A percentile compares a stretch with the other conserved stretches of the same genome.
Conservation (phyloP, 2,113 vertebrate species). For the Hassar affinis region DNA sequence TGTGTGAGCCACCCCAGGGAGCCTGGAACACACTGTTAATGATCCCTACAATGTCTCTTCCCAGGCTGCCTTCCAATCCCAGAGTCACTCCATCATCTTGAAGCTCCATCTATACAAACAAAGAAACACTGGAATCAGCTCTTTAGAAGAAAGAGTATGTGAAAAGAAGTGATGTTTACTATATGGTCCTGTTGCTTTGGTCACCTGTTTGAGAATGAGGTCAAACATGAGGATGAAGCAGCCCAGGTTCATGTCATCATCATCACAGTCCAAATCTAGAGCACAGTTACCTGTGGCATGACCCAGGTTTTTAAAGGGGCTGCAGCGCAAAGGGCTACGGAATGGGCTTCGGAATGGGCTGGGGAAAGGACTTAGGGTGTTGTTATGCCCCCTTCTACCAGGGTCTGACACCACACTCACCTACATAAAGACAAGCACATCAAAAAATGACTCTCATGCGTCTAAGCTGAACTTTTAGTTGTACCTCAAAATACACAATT, state of each 20-base stretch:
- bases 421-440: constrained; percentile 61
- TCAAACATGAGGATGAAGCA: constrained; percentile 99
- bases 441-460: not conserved
- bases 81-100: constrained; percentile 94
- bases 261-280: constrained; percentile 92
- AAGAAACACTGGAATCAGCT: not conserved
- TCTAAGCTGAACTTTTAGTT: not conserved
- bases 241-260: constrained; percentile 97
- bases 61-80: constrained; percentile 91
- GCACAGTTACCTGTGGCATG: constrained; percentile 81
- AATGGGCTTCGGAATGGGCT: constrained; percentile 97
- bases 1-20: constrained; percentile 96
- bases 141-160: not conserved
- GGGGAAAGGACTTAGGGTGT: constrained; percentile 90
- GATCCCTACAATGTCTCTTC: constrained; percentile 94
- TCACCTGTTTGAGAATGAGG: constrained; percentile 96
- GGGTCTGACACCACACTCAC: constrained; percentile 96
- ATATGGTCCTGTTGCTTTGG: not conserved
- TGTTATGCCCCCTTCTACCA: constrained; percentile 87
- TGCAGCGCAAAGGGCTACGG: constrained; percentile 85
- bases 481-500: not conserved
- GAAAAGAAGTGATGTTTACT: not conserved
- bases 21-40: constrained; percentile 98
- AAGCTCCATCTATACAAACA: constrained; percentile 88
- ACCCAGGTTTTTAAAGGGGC: constrained; percentile 94